phyloP scores from a whole-genome alignment of 2,888 invertebrate genomes.

The Lithophane ornitopus region DNA sequence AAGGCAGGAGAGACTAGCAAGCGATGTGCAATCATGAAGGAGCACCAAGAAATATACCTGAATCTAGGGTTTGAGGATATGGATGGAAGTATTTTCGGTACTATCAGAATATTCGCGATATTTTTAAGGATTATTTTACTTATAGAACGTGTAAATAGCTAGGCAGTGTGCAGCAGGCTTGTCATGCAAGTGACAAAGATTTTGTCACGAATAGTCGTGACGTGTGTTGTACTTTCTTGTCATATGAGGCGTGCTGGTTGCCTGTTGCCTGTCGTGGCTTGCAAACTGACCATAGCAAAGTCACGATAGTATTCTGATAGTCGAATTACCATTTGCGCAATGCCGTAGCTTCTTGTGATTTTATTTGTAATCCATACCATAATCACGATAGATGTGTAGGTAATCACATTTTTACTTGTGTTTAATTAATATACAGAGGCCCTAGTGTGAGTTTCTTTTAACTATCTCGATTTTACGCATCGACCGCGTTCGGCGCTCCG shows the following conservation, averaged over 20 bases:
- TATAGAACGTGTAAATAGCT: neutral
- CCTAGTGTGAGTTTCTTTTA: too few relatives aligned
- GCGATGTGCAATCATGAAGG: slow-evolving; percentile 67
- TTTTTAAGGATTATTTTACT: neutral
- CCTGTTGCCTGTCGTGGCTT: slow-evolving; percentile 9
- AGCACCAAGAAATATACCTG: slow-evolving; percentile 56
- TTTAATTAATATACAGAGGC: too few relatives aligned
- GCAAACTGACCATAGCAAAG: neutral
- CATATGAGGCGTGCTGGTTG: slow-evolving; percentile 1
- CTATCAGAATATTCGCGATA: slow-evolving; percentile 5
- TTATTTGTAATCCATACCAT: slow-evolving; percentile 1
- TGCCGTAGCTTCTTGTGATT: neutral
- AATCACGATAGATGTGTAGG: too few relatives aligned
- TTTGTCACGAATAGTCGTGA: slow-evolving; percentile 43
- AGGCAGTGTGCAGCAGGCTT: neutral
- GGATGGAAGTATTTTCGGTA: neutral
- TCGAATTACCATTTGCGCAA: neutral
- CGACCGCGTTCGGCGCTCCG: too few relatives aligned
- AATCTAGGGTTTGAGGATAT: neutral
- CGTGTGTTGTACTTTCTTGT: slow-evolving; percentile 17
- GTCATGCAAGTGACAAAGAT: slow-evolving; percentile 29
- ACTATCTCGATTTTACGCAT: too few relatives aligned
- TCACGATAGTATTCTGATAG: slow-evolving; percentile 28
- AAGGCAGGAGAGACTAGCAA: slow-evolving; percentile 79
- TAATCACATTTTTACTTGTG: neutral